Conservation (phyloP, 2,888 invertebrate species). For the Ectropis crepuscularia region DNA sequence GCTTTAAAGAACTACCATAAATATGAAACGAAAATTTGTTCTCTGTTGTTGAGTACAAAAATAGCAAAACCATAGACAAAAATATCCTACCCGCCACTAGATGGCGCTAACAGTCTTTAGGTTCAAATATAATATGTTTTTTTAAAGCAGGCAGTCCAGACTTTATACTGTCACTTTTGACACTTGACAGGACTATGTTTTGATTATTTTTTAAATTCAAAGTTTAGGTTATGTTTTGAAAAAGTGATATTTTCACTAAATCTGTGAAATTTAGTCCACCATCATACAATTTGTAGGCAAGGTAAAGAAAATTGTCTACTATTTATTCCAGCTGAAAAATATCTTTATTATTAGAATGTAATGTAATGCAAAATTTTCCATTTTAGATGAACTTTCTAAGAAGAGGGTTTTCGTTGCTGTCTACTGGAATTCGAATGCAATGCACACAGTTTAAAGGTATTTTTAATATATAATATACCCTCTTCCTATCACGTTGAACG, state of each 20-base stretch:
- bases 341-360: not conserved
- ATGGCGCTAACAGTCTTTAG: conserved; percentile 8
- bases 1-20: too few species aligned
- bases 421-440: conserved; percentile 65
- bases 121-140: too few species aligned
- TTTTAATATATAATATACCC: conserved; percentile 2
- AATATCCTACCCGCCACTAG: conserved; percentile 22
- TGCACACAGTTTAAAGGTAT: conserved; percentile 62
- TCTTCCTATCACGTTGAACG: too few species aligned
- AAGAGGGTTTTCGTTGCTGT: conserved; percentile 68
- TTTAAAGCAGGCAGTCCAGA: conserved; percentile 16
- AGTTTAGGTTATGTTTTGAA: conserved; percentile 13
- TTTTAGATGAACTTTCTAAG: conserved; percentile 78
- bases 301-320: too few species aligned
- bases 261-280: too few species aligned
- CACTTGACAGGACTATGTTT: conserved; percentile 9
- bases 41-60: conserved; percentile 14
- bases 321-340: not conserved
- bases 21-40: not conserved
- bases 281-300: too few species aligned
- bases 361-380: not conserved
- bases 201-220: conserved; percentile 14
- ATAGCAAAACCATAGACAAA: not conserved
- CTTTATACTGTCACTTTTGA: conserved; percentile 4
- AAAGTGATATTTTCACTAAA: not conserved